A percentile compares a stretch with the other conserved stretches of the same genome.
Evolutionary conservation across 2,113 vertebrate species (phyloP).

Genomic region (Raja brachyura): DNA sequence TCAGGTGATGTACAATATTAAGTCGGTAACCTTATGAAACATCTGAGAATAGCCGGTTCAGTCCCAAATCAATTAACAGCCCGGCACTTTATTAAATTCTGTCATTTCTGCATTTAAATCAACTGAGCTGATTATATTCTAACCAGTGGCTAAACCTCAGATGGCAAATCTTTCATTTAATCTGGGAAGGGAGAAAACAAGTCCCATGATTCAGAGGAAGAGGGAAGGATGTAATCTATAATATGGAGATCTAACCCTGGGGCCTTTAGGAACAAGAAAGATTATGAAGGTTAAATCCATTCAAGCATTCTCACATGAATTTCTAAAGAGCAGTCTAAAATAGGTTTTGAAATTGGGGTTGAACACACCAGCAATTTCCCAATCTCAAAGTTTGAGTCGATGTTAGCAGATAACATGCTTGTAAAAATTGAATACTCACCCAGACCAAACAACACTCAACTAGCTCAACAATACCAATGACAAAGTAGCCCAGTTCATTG

Average conservation of each 20-base stretch:
- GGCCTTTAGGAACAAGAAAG: not conserved
- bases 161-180: constrained; percentile 25
- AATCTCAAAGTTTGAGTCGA: not conserved
- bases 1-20: constrained; percentile 9
- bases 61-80: constrained; percentile 34
- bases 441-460: too few species aligned
- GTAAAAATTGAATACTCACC: not conserved
- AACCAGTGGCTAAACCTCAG: constrained; percentile 1
- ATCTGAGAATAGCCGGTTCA: not conserved
- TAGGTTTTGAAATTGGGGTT: not conserved
- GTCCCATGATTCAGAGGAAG: not conserved
- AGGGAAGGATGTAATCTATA: constrained; percentile 1
- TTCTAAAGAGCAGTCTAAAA: not conserved
- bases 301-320: not conserved
- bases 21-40: constrained; percentile 21
- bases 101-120: constrained; percentile 28
- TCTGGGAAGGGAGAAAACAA: constrained; percentile 6
- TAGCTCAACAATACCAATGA: too few species aligned
- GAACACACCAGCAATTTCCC: too few species aligned
- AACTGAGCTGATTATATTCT: constrained; percentile 24
- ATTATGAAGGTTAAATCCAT: constrained; percentile 11
- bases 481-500: too few species aligned
- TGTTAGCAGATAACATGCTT: not conserved
- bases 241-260: constrained; percentile 17
- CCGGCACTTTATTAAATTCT: constrained; percentile 30